Evolutionary conservation across 2,113 vertebrate genomes (phyloP).

Genomic region (Bos indicus): DNA sequence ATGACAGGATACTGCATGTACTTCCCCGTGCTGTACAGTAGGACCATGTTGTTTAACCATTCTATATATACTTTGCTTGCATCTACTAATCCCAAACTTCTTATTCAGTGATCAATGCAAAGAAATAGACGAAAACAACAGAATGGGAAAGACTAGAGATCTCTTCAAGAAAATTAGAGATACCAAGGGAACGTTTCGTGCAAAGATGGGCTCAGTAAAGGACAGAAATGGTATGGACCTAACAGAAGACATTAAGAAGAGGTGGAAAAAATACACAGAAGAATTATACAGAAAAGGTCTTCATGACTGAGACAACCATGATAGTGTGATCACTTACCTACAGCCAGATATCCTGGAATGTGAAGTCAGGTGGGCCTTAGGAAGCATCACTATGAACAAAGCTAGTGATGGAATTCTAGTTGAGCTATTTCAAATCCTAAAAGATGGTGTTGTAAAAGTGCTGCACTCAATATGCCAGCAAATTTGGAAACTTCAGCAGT

Average conservation of each 20-base stretch:
- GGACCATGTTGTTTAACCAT: neutral
- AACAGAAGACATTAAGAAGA: neutral
- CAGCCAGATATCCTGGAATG: neutral
- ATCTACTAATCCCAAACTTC: neutral
- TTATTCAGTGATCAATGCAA: neutral
- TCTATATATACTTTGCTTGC: neutral
- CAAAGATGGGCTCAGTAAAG: neutral
- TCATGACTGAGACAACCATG: neutral
- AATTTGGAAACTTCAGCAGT: neutral
- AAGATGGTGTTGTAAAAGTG: neutral
- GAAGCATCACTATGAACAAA: neutral
- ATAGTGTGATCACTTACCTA: neutral
- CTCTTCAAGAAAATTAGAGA: neutral
- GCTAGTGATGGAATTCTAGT: neutral
- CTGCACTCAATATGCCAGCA: neutral
- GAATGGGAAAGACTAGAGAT: neutral
- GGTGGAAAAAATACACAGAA: neutral
- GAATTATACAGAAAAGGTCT: neutral
- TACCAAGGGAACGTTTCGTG: neutral
- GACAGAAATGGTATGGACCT: neutral
- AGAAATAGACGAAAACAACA: neutral
- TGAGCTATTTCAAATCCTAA: neutral
- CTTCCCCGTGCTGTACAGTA: rapidly evolving
- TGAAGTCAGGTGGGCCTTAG: neutral
- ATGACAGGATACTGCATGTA: neutral